These are phyloP conservation scores for Diarsia rubi DNA, from an alignment of 2,888 invertebrate species.

Conservation along the genomic window DNA sequence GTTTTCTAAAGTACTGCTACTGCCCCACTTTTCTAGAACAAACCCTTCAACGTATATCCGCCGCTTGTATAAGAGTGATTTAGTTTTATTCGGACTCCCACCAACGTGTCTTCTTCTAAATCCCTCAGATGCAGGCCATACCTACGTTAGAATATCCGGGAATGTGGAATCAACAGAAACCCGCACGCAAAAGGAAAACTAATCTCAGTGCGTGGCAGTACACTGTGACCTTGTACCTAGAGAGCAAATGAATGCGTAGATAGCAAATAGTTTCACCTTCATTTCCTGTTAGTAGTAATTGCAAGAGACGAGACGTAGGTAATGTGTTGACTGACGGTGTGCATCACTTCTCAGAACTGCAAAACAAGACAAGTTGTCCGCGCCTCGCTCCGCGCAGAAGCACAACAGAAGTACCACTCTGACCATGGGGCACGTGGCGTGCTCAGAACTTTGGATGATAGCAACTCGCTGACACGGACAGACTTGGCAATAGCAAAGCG, in stretches of 20 bases:
- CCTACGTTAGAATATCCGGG: neutral
- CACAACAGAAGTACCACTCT: neutral
- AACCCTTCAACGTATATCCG: neutral
- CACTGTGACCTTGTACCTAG: conserved; percentile 14
- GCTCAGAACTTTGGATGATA: neutral
- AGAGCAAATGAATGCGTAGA: conserved; percentile 5
- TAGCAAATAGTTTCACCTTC: conserved; percentile 15
- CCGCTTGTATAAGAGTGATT: neutral
- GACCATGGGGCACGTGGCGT: neutral
- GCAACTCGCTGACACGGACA: neutral
- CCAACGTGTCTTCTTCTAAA: neutral
- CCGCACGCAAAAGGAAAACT: neutral
- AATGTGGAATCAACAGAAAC: neutral
- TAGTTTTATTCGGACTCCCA: neutral
- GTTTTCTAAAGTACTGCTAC: neutral
- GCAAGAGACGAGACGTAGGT: conserved; percentile 7
- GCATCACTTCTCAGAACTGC: conserved; percentile 27
- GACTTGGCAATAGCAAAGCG: neutral
- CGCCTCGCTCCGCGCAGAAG: neutral
- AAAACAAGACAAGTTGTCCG: conserved; percentile 16
- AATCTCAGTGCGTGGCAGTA: neutral
- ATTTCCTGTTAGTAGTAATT: conserved; percentile 32
- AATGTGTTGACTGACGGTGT: neutral
- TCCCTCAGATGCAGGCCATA: neutral
- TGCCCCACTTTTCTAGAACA: neutral